Evolutionary conservation across 2,797 vertebrate genomes (phyloP).

Genomic region (Melanotaenia boesemani): DNA sequence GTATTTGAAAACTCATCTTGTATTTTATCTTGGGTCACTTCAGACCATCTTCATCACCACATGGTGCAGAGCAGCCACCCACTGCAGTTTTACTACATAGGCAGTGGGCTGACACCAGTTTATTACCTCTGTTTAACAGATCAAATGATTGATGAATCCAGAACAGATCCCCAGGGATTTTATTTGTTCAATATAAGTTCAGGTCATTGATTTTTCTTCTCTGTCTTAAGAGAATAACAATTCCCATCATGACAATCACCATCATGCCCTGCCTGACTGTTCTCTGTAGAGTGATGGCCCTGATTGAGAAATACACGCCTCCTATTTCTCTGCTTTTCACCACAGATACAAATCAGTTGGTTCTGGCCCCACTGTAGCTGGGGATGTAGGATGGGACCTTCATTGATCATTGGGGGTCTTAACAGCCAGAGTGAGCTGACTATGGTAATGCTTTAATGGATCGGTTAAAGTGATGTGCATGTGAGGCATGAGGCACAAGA

Average conservation of each 20-base stretch:
- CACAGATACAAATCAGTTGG: slow-evolving; percentile 52
- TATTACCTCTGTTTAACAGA: slow-evolving; percentile 68
- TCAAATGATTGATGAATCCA: slow-evolving; percentile 58
- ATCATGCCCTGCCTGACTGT: slow-evolving; percentile 21
- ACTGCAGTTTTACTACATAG: slow-evolving; percentile 40
- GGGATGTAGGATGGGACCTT: slow-evolving; percentile 34
- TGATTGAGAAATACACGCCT: slow-evolving; percentile 45
- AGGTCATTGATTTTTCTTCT: slow-evolving; percentile 51
- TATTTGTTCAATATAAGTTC: slow-evolving; percentile 44
- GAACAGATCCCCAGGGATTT: slow-evolving; percentile 50
- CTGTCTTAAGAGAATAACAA: slow-evolving; percentile 22
- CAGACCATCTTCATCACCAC: slow-evolving; percentile 33
- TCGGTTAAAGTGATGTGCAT: slow-evolving; percentile 74
- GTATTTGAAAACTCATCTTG: slow-evolving; percentile 1
- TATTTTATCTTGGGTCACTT: slow-evolving; percentile 22
- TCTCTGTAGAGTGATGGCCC: slow-evolving; percentile 28
- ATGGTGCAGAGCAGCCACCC: slow-evolving; percentile 27
- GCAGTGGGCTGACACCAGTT: slow-evolving; percentile 53
- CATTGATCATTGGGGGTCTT: slow-evolving; percentile 65
- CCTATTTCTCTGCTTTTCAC: slow-evolving; percentile 16
- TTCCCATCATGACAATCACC: slow-evolving; percentile 15
- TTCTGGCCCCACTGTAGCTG: slow-evolving; percentile 43
- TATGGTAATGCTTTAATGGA: slow-evolving; percentile 73
- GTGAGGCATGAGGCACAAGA: slow-evolving; percentile 64
- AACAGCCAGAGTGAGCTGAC: slow-evolving; percentile 52